Percentiles rank a stretch among this genome's conserved stretches.
These are phyloP conservation scores for Oryzaephilus surinamensis DNA, from an alignment of 1,140 invertebrate genomes.

Conservation along the genomic window DNA sequence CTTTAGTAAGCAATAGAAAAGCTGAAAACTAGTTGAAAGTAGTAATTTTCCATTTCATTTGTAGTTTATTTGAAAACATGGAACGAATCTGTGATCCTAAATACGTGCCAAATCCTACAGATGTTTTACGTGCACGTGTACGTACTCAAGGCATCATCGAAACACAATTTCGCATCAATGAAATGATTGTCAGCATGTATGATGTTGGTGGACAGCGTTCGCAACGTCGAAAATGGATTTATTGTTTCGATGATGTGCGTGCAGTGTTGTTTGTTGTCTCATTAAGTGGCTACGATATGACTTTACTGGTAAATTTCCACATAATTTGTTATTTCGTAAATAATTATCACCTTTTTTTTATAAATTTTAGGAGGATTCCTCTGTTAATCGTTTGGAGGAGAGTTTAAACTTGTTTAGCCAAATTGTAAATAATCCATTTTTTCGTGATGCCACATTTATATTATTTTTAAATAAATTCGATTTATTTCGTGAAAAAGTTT, in stretches of 20 bases:
- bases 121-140: constrained; percentile 60
- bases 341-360: constrained; percentile 2
- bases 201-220: constrained; percentile 61
- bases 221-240: constrained; percentile 66
- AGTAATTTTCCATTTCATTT: constrained; percentile 22
- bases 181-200: constrained; percentile 51
- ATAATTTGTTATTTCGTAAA: constrained; percentile 1
- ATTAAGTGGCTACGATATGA: constrained; percentile 57
- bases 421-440: constrained; percentile 55
- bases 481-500: constrained; percentile 54
- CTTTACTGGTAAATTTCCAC: constrained; percentile 38
- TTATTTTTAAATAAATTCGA: constrained; percentile 64
- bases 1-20: constrained; percentile 46
- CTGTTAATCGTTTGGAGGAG: constrained; percentile 54
- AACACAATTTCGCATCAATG: constrained; percentile 62
- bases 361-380: constrained; percentile 46
- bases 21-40: not conserved
- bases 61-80: constrained; percentile 59
- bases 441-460: constrained; percentile 53
- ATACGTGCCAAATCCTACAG: constrained; percentile 61
- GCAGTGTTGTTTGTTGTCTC: constrained; percentile 56
- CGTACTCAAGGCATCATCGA: constrained; percentile 68
- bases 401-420: constrained; percentile 52
- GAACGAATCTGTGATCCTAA: constrained; percentile 50
- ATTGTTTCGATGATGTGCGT: constrained; percentile 58